Conservation (phyloP, 2,797 vertebrate species). For the Eulemur coronatus region DNA sequence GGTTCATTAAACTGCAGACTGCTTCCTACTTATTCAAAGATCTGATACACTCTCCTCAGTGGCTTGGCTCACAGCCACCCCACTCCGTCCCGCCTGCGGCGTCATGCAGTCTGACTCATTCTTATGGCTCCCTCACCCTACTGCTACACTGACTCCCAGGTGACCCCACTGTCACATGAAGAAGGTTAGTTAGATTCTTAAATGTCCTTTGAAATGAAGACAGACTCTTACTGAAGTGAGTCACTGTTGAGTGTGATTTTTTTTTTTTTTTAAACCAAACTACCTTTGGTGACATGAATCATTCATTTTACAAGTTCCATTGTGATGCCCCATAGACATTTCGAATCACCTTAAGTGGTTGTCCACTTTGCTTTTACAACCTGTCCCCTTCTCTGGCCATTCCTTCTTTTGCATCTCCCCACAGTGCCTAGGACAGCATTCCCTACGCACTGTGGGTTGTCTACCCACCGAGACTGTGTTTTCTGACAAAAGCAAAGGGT, state of each 20-base stretch:
- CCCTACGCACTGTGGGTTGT: not conserved
- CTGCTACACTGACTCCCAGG: not conserved
- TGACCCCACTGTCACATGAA: not conserved
- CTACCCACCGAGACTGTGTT: not conserved
- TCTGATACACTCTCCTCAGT: not conserved
- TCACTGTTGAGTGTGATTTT: not conserved
- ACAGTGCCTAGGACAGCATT: not conserved
- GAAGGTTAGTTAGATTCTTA: not conserved
- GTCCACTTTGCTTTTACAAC: not conserved
- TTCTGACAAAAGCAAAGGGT: not conserved
- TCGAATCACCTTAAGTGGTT: not conserved
- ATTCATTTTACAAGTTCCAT: slow-evolving; percentile 1
- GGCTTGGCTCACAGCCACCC: not conserved
- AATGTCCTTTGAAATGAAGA: slow-evolving; percentile 40
- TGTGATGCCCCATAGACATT: not conserved
- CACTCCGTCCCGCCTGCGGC: rapidly evolving
- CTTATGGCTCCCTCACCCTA: not conserved
- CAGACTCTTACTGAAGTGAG: slow-evolving; percentile 13
- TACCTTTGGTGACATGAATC: not conserved
- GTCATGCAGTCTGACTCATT: not conserved
- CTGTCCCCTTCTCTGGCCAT: not conserved
- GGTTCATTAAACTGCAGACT: not conserved
- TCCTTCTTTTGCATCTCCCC: not conserved
- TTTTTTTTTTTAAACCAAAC: not conserved
- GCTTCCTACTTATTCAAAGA: not conserved